These are phyloP conservation scores for Myiopsitta monachus DNA, from an alignment of 2,113 vertebrate genomes.

Conservation along the genomic window DNA sequence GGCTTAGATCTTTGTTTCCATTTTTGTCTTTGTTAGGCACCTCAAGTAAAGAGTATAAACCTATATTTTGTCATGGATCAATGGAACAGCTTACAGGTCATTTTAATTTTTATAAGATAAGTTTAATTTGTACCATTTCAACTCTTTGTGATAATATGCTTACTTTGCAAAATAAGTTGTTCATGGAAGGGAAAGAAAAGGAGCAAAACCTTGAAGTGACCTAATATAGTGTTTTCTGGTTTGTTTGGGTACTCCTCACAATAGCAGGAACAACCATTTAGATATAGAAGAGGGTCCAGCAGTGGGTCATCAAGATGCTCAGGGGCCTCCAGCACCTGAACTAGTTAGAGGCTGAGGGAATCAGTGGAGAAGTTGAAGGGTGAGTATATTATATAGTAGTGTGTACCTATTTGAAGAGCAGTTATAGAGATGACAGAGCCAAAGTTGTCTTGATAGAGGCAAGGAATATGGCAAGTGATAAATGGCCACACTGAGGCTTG, in stretches of 20 bases:
- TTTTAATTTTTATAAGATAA: conserved; percentile 1
- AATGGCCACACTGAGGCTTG: not conserved
- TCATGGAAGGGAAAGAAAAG: not conserved
- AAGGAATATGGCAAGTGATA: not conserved
- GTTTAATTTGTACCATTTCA: not conserved
- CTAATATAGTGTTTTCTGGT: not conserved
- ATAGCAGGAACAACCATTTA: not conserved
- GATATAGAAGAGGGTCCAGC: not conserved
- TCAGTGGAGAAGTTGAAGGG: not conserved
- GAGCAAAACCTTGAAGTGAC: not conserved
- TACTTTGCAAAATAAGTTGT: not conserved
- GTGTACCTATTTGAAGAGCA: not conserved
- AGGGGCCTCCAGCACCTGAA: not conserved
- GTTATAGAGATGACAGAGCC: not conserved
- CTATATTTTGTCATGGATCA: not conserved
- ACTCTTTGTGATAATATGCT: not conserved
- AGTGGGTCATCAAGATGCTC: not conserved
- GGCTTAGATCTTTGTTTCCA: not conserved
- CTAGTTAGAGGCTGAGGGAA: not conserved
- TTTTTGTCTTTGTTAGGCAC: not conserved
- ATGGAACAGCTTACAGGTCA: not conserved
- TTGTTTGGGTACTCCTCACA: not conserved
- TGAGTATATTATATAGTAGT: too few relatives aligned
- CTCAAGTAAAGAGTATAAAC: not conserved
- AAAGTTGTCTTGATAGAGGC: not conserved